Percentiles rank a stretch among this genome's conserved stretches.
Conservation (phyloP, 1,140 invertebrate genomes). For the Drosophila punjabiensis region DNA sequence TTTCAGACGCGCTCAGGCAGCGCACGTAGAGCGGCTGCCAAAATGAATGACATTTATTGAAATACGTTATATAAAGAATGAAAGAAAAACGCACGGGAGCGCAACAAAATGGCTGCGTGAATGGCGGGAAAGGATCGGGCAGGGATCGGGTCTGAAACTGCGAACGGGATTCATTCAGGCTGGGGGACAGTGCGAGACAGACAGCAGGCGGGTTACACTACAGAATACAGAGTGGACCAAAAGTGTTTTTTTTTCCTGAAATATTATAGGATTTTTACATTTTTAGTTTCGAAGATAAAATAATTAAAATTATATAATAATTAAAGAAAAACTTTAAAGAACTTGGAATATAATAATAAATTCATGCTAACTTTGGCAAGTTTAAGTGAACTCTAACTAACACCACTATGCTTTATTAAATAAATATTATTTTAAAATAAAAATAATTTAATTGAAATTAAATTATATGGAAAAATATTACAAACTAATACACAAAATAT, state of each 20-base stretch:
- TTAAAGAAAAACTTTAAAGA: too few relatives aligned
- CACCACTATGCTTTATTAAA: too few relatives aligned
- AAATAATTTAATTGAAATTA: too few relatives aligned
- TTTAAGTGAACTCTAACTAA: too few relatives aligned
- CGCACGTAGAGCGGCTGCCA: conserved; percentile 76
- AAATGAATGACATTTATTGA: conserved; percentile 83
- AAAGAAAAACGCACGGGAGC: conserved; percentile 56
- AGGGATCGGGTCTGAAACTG: background rate
- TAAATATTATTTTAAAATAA: too few relatives aligned
- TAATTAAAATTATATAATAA: conserved; percentile 49
- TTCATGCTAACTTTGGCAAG: too few relatives aligned
- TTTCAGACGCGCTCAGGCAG: conserved; percentile 72
- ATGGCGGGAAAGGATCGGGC: conserved; percentile 26
- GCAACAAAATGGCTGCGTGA: conserved; percentile 65
- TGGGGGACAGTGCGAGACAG: conserved; percentile 33
- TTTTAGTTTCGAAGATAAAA: background rate
- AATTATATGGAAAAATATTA: too few relatives aligned
- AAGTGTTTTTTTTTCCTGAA: background rate
- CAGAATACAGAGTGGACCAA: background rate
- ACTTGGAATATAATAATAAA: too few relatives aligned
- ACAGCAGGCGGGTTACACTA: conserved; percentile 14
- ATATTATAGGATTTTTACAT: background rate
- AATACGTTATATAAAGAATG: conserved; percentile 70
- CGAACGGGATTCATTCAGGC: conserved; percentile 4
- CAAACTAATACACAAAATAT: too few relatives aligned